Conservation (phyloP, 2,797 vertebrate genomes). For the Leptodactylus fallax region DNA sequence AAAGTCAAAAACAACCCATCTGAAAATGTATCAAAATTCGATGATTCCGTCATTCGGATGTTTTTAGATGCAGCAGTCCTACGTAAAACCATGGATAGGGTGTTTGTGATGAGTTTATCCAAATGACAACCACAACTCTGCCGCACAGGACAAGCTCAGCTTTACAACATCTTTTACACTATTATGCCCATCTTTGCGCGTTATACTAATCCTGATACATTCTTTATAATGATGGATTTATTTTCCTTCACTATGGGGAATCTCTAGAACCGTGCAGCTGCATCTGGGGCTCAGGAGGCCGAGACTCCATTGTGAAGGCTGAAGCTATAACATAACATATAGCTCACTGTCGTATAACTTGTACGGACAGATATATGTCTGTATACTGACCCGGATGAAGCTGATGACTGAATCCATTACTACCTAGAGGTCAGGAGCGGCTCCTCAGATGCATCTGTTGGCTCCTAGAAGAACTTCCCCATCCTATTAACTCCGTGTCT, state of each 20-base stretch:
- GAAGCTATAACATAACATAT: neutral
- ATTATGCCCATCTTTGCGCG: neutral
- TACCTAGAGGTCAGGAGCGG: neutral
- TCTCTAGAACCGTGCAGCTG: slow-evolving; percentile 20
- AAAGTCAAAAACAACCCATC: too few species aligned
- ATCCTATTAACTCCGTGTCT: neutral
- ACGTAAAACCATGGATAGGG: too few species aligned
- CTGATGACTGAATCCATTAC: too few species aligned
- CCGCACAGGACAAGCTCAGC: neutral
- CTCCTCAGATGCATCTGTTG: slow-evolving; percentile 23
- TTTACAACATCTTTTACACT: neutral
- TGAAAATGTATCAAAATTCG: too few species aligned
- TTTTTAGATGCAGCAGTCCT: too few species aligned
- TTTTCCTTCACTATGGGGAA: slow-evolving; percentile 20
- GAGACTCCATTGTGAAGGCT: neutral
- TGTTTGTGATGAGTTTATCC: too few species aligned
- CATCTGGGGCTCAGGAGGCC: neutral
- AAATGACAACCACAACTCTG: too few species aligned
- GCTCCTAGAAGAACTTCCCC: slow-evolving; percentile 22
- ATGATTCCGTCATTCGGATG: too few species aligned
- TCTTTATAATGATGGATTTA: slow-evolving; percentile 24
- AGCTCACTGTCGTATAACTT: too few species aligned
- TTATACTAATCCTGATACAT: neutral
- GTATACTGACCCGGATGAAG: slow-evolving; percentile 8
- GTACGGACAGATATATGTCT: neutral